Base-by-base conservation (phyloP, 2,888 invertebrate genomes). In the Romanomermis culicivorax region DNA sequence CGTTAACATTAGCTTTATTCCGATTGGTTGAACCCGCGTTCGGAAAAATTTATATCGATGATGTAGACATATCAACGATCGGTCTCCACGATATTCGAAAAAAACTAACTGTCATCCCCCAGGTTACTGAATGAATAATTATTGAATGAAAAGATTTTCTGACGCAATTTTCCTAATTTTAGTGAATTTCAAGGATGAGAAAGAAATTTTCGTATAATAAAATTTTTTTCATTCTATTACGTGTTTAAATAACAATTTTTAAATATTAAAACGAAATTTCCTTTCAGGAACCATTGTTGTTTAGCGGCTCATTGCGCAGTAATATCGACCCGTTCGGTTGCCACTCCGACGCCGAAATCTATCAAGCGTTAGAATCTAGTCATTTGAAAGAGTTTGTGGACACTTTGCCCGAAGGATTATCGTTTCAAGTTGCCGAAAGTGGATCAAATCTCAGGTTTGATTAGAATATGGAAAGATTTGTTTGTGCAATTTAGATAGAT, bases 291-390 rank as follows among this genome's bases (percentile, higher is more conserved):
- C 91, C 91, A 0, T 85, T 91, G 49, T 75, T 93, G 58, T 93
- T 93, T 74, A 86, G 87, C 23, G 91, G 91, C 51, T 81, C 81
- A 3, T 74, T 93, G 61, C 77, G 91, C 52, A 77, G 84, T 74
- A 93, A 93, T 75, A 76, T 93, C 58, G 93, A 93, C 75, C 93
- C 93, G 1, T 86, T 89, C 71, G 76, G 78, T 61, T 70, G 71
- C 1, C 78, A 83, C 70, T 72, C 76, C 1, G 93, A 93, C 65
- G 81, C 80, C 0, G 81, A 85, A 54, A 71, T 95, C 50, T 93
- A 91, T 91, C 76, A 76, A 54, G 81, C 86, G 25, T 71, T 93
- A 42, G 85, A 87, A 63, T 80, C 84, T 66, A 84, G 89, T 1
- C 88, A 93, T 75, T 77, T 95, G 53, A 85, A 84, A 71, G 61